Percentiles rank a stretch among this genome's conserved stretches.
Evolutionary conservation across 2,113 vertebrate genomes (phyloP).

Genomic region (Atherinomorus stipes): DNA sequence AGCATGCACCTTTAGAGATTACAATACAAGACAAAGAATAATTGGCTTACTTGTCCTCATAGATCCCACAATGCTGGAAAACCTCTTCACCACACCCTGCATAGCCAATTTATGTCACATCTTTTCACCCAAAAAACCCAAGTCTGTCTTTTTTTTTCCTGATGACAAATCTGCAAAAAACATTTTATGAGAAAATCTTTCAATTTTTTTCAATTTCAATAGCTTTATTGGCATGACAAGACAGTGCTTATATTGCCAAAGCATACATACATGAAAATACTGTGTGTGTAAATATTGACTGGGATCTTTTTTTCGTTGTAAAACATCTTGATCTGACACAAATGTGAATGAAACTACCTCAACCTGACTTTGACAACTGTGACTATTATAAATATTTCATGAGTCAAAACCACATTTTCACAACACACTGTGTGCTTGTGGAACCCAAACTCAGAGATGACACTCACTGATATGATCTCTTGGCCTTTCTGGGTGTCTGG

Average conservation of each 20-base stretch:
- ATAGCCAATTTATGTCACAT: no score
- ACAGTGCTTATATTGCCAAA: no score
- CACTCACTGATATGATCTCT: slow-evolving; percentile 64
- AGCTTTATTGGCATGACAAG: no score
- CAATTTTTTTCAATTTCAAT: no score
- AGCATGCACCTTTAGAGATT: not conserved
- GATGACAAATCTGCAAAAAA: slow-evolving; percentile 7
- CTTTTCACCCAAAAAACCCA: no score
- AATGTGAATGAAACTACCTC: slow-evolving; percentile 5
- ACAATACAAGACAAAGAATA: slow-evolving; percentile 12
- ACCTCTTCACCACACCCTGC: slow-evolving; percentile 14
- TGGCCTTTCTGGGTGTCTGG: slow-evolving; percentile 50
- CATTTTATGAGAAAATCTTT: slow-evolving; percentile 8
- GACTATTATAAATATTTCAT: slow-evolving; percentile 30
- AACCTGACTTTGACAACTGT: slow-evolving; percentile 13
- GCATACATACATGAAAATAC: no score
- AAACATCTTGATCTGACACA: not conserved
- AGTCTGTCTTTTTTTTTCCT: no score
- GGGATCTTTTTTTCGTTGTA: no score
- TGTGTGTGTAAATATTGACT: not conserved
- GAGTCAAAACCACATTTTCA: slow-evolving; percentile 1
- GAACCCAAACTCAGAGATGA: slow-evolving; percentile 33
- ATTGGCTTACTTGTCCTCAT: no score
- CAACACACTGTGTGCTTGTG: slow-evolving; percentile 11
- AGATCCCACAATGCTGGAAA: slow-evolving; percentile 40